These are phyloP conservation scores for Priocnemis perturbator DNA, from an alignment of 2,888 invertebrate genomes.

Conservation along the genomic window DNA sequence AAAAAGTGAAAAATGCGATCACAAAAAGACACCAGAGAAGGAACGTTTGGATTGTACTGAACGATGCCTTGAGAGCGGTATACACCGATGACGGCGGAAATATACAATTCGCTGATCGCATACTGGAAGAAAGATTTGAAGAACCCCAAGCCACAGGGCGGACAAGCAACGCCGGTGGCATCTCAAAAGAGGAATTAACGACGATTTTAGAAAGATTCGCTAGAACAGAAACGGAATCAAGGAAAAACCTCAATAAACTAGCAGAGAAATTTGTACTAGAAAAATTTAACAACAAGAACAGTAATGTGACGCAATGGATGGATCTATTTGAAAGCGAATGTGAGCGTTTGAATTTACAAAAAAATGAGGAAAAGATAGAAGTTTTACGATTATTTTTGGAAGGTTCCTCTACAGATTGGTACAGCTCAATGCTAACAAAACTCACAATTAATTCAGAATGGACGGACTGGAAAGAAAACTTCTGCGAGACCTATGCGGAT, in stretches of 20 bases:
- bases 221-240: conserved; percentile 16
- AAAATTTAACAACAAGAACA: not conserved
- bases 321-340: not conserved
- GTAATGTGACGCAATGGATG: not conserved
- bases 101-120: conserved; percentile 20
- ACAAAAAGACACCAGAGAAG: conserved; percentile 27
- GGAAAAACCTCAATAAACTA: conserved; percentile 16
- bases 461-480: conserved; percentile 47
- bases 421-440: conserved; percentile 36
- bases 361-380: conserved; percentile 34
- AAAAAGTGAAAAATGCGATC: conserved; percentile 25
- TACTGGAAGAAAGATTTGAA: conserved; percentile 22
- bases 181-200: conserved; percentile 21
- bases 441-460: conserved; percentile 34
- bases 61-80: conserved; percentile 16
- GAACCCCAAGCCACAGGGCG: conserved; percentile 17
- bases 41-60: conserved; percentile 20
- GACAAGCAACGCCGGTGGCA: conserved; percentile 13
- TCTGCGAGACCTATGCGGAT: conserved; percentile 43
- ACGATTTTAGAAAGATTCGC: conserved; percentile 21
- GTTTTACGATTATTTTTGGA: conserved; percentile 1
- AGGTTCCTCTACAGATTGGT: not conserved
- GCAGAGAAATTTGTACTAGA: not conserved
- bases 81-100: conserved; percentile 25
- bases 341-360: conserved; percentile 34